Evolutionary conservation across 92 coral and sea anemone species (phyloP).

Genomic region (Palythoa heliodiscus): DNA sequence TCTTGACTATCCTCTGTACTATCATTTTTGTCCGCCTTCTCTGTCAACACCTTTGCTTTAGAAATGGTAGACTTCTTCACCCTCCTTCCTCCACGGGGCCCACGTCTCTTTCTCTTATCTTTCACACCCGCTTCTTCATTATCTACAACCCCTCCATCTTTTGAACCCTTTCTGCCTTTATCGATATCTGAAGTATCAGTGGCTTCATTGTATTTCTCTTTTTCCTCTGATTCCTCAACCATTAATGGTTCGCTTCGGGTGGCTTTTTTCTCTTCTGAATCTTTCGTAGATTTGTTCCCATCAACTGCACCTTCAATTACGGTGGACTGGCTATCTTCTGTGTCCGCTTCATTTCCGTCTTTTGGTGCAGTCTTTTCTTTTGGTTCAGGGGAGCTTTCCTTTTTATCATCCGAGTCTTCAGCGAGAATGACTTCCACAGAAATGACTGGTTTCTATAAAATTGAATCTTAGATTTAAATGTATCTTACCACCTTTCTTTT

Average conservation of each 20-base stretch:
- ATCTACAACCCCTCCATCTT: constrained; percentile 3
- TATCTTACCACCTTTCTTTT: too few species aligned
- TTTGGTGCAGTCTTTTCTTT: constrained; percentile 8
- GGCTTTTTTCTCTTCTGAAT: constrained; percentile 15
- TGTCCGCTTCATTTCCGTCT: constrained; percentile 12
- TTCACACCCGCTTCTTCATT: constrained; percentile 18
- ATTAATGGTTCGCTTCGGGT: constrained; percentile 1
- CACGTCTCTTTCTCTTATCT: constrained; percentile 34
- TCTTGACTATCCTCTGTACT: background rate
- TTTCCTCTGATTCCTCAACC: background rate
- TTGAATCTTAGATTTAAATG: background rate
- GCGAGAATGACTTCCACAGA: constrained; percentile 33
- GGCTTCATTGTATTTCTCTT: constrained; percentile 23
- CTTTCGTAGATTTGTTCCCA: constrained; percentile 15
- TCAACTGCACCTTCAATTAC: constrained; percentile 12
- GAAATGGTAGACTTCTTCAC: constrained; percentile 20
- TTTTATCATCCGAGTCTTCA: constrained; percentile 20
- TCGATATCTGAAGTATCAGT: background rate
- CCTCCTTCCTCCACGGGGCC: constrained; percentile 40
- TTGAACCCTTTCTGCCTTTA: background rate
- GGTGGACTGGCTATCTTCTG: background rate
- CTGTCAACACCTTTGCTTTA: constrained; percentile 11
- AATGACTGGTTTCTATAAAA: constrained; percentile 5
- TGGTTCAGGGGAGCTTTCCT: constrained; percentile 8
- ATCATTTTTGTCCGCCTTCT: constrained; percentile 14